Evolutionary conservation across 2,888 invertebrate genomes (phyloP).

Genomic region (Thereva unica): DNA sequence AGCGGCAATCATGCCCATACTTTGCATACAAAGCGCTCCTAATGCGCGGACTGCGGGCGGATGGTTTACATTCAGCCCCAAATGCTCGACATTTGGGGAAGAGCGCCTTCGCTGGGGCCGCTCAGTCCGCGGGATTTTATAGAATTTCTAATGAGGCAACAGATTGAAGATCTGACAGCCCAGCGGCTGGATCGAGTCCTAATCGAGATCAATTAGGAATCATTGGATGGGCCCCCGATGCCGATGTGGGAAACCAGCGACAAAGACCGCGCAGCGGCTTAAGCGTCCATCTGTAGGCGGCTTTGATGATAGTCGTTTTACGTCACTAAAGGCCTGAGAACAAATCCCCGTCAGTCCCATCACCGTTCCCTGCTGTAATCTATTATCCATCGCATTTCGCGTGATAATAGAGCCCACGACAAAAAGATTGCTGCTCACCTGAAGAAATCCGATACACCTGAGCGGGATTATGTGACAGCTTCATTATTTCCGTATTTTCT

Average conservation of each 20-base stretch:
- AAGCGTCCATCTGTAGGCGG: conserved; percentile 7
- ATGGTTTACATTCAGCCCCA: neutral
- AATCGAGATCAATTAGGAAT: conserved; percentile 34
- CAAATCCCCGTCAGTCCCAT: conserved; percentile 10
- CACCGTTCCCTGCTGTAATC: neutral
- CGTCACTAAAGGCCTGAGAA: neutral
- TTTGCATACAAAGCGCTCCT: conserved; percentile 23
- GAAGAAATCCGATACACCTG: conserved; percentile 14
- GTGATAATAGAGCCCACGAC: too few relatives aligned
- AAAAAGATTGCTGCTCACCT: neutral
- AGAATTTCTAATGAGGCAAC: conserved; percentile 29
- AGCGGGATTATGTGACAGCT: conserved; percentile 10
- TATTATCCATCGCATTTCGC: too few relatives aligned
- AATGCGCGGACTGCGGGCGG: conserved; percentile 6
- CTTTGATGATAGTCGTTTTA: neutral
- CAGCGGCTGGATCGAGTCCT: conserved; percentile 8
- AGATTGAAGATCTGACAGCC: conserved; percentile 27
- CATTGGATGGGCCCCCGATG: neutral
- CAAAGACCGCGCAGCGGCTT: conserved; percentile 4
- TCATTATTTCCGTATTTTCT: conserved; percentile 28
- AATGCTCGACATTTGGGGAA: neutral
- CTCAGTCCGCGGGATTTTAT: conserved; percentile 6
- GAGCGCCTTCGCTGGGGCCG: neutral
- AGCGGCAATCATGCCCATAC: conserved; percentile 13
- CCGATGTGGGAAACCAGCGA: conserved; percentile 19